Percentiles rank a stretch among this genome's conserved stretches.
Conservation (phyloP, 1,140 invertebrate species). For the Carposina sasakii region DNA sequence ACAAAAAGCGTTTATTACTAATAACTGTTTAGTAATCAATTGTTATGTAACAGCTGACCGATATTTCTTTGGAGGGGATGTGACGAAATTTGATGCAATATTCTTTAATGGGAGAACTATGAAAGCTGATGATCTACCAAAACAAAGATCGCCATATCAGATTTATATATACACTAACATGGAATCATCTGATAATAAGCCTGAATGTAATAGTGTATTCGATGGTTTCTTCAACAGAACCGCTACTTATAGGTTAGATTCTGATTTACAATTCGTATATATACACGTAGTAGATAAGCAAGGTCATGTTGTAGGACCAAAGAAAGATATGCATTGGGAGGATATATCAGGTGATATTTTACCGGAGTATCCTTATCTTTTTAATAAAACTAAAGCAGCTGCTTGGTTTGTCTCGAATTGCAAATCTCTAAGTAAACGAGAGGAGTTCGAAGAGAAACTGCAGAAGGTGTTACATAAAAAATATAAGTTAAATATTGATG, state of each 20-base stretch:
- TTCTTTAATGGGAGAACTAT: slow-evolving; percentile 37
- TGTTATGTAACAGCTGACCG: slow-evolving; percentile 40
- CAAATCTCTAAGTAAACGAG: slow-evolving; percentile 59
- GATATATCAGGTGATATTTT: no score
- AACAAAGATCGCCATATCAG: slow-evolving; percentile 30
- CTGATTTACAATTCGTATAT: slow-evolving; percentile 76
- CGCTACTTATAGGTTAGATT: slow-evolving; percentile 78
- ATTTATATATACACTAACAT: slow-evolving; percentile 57
- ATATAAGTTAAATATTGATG: slow-evolving; percentile 67
- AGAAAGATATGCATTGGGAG: slow-evolving; percentile 38
- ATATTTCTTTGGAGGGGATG: slow-evolving; percentile 21
- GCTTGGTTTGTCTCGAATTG: slow-evolving; percentile 78
- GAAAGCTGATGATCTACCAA: slow-evolving; percentile 26
- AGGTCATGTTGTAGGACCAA: slow-evolving; percentile 43
- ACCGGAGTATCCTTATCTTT: no score
- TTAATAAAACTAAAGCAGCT: slow-evolving; percentile 45
- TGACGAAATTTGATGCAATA: slow-evolving; percentile 39
- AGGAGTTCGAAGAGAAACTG: slow-evolving; percentile 72
- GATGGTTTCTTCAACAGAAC: slow-evolving; percentile 76
- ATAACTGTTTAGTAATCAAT: slow-evolving; percentile 36
- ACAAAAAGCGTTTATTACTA: slow-evolving; percentile 29
- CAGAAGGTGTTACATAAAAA: slow-evolving; percentile 61
- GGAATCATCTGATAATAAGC: slow-evolving; percentile 49
- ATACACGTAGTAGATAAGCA: slow-evolving; percentile 41
- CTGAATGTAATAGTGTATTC: slow-evolving; percentile 31